Percentiles rank a stretch among this genome's conserved stretches.
Evolutionary conservation across 2,797 vertebrate species (phyloP).

Genomic region (Cyprinella venusta): DNA sequence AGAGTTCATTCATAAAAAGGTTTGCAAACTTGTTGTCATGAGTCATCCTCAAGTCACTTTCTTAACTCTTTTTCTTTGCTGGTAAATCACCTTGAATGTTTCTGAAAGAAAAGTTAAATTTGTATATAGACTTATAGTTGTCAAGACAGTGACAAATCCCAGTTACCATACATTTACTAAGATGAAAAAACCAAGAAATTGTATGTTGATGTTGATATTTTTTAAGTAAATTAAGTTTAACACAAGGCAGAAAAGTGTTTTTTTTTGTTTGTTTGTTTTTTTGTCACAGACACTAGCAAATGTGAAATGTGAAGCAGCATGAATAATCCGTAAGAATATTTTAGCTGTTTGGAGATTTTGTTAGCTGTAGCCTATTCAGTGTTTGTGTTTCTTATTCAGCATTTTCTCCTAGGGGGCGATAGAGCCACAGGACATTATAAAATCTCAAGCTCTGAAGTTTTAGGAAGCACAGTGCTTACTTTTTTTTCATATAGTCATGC

Average conservation of each 20-base stretch:
- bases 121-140: too few relatives aligned
- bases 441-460: background rate
- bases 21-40: background rate
- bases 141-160: background rate
- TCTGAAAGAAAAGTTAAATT: background rate
- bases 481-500: background rate
- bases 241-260: background rate
- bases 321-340: background rate
- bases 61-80: background rate
- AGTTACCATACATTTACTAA: background rate
- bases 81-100: background rate
- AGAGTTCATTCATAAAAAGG: background rate
- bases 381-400: background rate
- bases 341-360: background rate
- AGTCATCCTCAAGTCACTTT: background rate
- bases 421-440: background rate
- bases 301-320: background rate
- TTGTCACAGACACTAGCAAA: background rate
- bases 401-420: slow-evolving; percentile 6
- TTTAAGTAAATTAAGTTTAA: background rate
- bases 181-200: background rate
- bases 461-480: background rate
- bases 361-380: background rate
- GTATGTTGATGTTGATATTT: background rate
- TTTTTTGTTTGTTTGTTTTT: too few relatives aligned